Evolutionary conservation across 2,888 invertebrate species (phyloP), one percentile per base, ranked within the genome.

Genomic region (Fabriciana adippe): DNA sequence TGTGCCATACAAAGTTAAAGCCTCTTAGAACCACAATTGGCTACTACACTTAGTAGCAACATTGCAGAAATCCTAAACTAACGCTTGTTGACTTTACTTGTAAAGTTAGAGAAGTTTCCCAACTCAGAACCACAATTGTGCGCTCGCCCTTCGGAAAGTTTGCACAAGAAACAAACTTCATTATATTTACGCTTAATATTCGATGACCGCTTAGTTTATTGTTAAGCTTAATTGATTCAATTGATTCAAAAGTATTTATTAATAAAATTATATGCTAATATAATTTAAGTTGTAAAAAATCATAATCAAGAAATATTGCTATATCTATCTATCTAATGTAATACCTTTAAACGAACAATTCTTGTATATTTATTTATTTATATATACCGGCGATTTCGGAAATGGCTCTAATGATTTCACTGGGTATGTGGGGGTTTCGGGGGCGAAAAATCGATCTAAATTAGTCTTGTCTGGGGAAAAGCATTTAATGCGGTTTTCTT

Each of bases 31-130:
- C 68, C 61, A 55, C 66, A 65, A 51, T 21, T 64, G 21, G 55
- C 16, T 55, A 59, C 54, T 55, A 47, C 59, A 55, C 56, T 67
- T 60, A 67, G 51, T 48, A n/a, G 51, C 50, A 63, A 57, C 64
- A 69, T 45, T 55, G 64, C 14, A 63, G 66, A 66, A 60, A 61
- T 64, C 64, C 64, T 51, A 35, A 61, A 66, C 63, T 66, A 63
- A 60, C 64, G 63, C 68, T 64, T 64, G 70, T 70, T 70, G 70
- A 65, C 70, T 67, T 67, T 53, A 55, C 64, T 60, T 55, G 55
- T 64, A 51, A 67, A 69, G 63, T 70, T 70, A 41, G 60, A 45
- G 35, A 67, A 67, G 51, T 64, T 70, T 60, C 60, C 51, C 59
- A 59, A 67, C 61, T 69, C 53, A 21, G 26, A 50, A 54, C 70